A percentile compares a stretch with the other conserved stretches of the same genome.
phyloP scores from a whole-genome alignment of 2,797 vertebrate species.

The Pogonophryne albipinna region DNA sequence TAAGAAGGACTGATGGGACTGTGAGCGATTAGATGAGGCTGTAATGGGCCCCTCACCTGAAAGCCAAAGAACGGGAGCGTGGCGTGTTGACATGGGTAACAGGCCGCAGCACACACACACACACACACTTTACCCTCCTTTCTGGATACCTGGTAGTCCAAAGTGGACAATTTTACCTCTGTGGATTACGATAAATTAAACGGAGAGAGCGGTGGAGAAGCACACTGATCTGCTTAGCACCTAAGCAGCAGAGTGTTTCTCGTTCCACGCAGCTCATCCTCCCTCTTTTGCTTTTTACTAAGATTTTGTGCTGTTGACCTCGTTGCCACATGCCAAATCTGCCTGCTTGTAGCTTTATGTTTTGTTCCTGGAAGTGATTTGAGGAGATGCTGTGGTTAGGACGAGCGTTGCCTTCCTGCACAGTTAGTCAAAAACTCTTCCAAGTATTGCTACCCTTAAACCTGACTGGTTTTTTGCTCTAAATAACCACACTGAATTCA shows the following conservation, averaged over 20 bases:
- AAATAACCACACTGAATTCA: constrained; percentile 35
- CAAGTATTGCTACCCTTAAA: constrained; percentile 37
- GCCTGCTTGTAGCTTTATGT: constrained; percentile 53
- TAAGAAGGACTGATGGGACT: constrained; percentile 87
- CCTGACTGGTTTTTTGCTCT: constrained; percentile 42
- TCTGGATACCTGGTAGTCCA: constrained; percentile 19
- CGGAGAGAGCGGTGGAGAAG: constrained; percentile 20
- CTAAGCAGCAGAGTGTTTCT: constrained; percentile 45
- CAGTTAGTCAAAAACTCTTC: constrained; percentile 47
- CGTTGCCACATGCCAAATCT: constrained; percentile 47
- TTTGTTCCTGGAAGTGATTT: constrained; percentile 51
- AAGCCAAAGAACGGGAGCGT: constrained; percentile 63
- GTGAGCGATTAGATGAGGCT: constrained; percentile 24
- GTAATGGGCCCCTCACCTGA: constrained; percentile 31
- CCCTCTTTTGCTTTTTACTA: constrained; percentile 22
- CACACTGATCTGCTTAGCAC: constrained; percentile 41
- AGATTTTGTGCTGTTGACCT: constrained; percentile 50
- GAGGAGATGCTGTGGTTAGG: constrained; percentile 28
- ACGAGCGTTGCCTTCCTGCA: constrained; percentile 14
- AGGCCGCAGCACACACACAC: constrained; percentile 8
- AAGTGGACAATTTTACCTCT: constrained; percentile 21
- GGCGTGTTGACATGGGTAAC: constrained; percentile 42
- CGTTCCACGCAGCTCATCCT: constrained; percentile 1
- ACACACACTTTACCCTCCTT: constrained; percentile 14
- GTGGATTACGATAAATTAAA: constrained; percentile 52